A percentile compares a stretch with the other conserved stretches of the same genome.
phyloP scores from a whole-genome alignment of 2,113 vertebrate species.

The Neoarius graeffei region DNA sequence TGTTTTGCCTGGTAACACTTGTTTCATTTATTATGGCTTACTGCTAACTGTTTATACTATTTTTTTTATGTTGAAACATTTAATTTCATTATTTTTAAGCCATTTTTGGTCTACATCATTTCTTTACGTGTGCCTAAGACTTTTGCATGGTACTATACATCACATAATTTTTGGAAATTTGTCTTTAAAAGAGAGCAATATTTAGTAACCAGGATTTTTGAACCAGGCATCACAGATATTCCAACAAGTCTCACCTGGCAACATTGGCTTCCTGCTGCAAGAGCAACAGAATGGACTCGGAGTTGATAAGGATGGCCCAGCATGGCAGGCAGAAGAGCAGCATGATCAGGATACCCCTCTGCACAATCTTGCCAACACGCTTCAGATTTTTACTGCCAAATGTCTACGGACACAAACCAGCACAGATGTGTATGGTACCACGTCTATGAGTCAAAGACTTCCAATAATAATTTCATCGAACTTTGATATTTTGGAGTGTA shows the following conservation, averaged over 20 bases:
- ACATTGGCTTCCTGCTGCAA: conserved; percentile 81
- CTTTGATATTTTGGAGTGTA: not conserved
- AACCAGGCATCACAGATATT: not conserved
- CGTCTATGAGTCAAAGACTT: too few species aligned
- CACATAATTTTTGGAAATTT: not conserved
- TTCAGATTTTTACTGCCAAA: conserved; percentile 86
- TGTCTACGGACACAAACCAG: conserved; percentile 69
- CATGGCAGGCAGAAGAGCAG: conserved; percentile 88
- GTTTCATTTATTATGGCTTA: too few species aligned
- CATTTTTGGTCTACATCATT: too few species aligned
- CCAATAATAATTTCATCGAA: not conserved
- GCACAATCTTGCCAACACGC: conserved; percentile 87
- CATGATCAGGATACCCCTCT: conserved; percentile 80
- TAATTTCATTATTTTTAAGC: too few species aligned
- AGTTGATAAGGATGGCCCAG: conserved; percentile 89
- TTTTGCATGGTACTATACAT: not conserved
- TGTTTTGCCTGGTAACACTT: too few species aligned
- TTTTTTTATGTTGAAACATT: too few species aligned
- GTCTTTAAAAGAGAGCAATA: not conserved
- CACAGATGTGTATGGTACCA: not conserved
- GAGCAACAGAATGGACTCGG: conserved; percentile 77
- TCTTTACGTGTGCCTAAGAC: too few species aligned
- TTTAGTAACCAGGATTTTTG: not conserved
- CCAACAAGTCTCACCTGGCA: conserved; percentile 76
- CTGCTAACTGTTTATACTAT: too few species aligned